These are phyloP conservation scores for Python bivittatus DNA, from an alignment of 2,113 vertebrate genomes.

Conservation along the genomic window DNA sequence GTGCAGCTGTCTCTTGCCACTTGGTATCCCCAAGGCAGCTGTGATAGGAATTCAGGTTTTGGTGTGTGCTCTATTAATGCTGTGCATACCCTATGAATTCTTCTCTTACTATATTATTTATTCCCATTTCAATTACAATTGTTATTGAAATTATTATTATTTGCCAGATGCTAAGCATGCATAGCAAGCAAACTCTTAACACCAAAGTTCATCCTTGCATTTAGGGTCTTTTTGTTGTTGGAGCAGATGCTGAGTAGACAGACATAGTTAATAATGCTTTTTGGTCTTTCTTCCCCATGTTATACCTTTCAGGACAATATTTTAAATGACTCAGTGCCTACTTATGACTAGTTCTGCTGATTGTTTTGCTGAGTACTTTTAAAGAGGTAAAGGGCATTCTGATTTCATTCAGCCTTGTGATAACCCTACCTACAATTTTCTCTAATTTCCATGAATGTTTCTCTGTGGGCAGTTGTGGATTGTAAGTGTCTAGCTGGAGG, in stretches of 20 bases:
- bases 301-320: background rate
- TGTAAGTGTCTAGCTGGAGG: background rate
- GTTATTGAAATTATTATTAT: conserved; percentile 46
- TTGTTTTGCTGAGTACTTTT: background rate
- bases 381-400: background rate
- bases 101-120: conserved; percentile 44
- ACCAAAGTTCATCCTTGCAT: background rate
- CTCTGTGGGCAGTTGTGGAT: background rate
- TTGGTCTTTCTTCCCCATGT: background rate
- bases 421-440: background rate
- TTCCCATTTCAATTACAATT: conserved; percentile 42
- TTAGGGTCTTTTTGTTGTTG: conserved; percentile 1
- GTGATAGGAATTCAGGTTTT: conserved; percentile 58
- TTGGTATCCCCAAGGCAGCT: conserved; percentile 60
- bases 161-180: conserved; percentile 23
- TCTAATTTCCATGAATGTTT: background rate
- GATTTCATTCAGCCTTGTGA: background rate
- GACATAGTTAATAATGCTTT: background rate
- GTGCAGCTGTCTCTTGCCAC: conserved; percentile 56
- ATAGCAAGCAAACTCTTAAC: conserved; percentile 17
- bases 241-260: background rate
- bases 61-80: conserved; percentile 41
- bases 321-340: background rate
- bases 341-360: background rate
- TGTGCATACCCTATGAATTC: conserved; percentile 47